These are phyloP conservation scores for Sabatieria punctata DNA, from an alignment of 2,888 invertebrate genomes.

Conservation along the genomic window DNA sequence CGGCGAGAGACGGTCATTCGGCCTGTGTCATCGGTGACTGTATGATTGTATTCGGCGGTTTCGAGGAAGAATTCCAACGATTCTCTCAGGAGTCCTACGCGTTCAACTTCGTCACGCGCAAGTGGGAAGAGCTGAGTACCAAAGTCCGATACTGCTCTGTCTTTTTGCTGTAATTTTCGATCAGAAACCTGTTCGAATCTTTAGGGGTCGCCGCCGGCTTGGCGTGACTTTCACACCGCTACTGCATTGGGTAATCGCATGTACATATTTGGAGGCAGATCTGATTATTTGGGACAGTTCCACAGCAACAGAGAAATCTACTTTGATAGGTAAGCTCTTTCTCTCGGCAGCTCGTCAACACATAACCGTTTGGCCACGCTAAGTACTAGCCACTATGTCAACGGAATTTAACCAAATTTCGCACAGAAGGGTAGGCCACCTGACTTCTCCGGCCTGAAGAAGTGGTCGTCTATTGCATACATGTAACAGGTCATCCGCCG, in stretches of 20 bases:
- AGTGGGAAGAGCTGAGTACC: slow-evolving; percentile 42
- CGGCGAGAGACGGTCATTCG: slow-evolving; percentile 74
- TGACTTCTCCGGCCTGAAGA: too few species aligned
- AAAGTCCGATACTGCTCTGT: not conserved
- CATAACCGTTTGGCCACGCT: too few species aligned
- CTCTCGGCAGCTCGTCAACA: too few species aligned
- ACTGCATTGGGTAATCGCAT: slow-evolving; percentile 56
- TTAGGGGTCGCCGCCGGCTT: slow-evolving; percentile 49
- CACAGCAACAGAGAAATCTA: slow-evolving; percentile 51
- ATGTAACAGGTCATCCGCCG: too few species aligned
- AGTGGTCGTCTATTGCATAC: not conserved
- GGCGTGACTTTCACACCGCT: slow-evolving; percentile 74
- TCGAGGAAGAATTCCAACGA: slow-evolving; percentile 60
- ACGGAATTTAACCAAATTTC: too few species aligned
- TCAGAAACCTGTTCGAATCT: slow-evolving; percentile 11
- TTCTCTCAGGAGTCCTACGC: slow-evolving; percentile 62
- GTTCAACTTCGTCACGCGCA: slow-evolving; percentile 52
- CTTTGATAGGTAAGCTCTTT: slow-evolving; percentile 34
- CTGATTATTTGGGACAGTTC: slow-evolving; percentile 49
- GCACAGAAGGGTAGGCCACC: too few species aligned
- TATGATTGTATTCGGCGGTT: slow-evolving; percentile 82
- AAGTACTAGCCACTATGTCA: too few species aligned
- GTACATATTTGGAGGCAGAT: slow-evolving; percentile 77
- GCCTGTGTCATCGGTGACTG: slow-evolving; percentile 42
- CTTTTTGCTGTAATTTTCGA: not conserved